Percentiles rank a stretch among this genome's conserved stretches.
Conservation (phyloP, 2,888 invertebrate genomes). For the Dynastes hyllus region DNA sequence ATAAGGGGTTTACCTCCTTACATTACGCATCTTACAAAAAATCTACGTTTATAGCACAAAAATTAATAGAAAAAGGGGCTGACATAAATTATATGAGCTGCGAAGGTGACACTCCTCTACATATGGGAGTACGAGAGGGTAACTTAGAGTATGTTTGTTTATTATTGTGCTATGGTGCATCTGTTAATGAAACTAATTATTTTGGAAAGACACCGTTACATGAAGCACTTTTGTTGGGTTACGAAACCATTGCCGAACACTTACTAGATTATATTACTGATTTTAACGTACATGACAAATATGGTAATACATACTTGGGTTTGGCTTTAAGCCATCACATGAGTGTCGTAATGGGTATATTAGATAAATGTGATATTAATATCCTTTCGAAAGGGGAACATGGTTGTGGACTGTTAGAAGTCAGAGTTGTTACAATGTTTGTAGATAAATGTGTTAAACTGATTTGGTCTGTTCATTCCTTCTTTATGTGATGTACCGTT, state of each 20-base stretch:
- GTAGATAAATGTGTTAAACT: no score
- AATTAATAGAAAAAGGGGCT: conserved; percentile 61
- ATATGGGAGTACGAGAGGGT: conserved; percentile 57
- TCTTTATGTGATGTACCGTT: background rate
- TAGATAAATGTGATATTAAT: conserved; percentile 57
- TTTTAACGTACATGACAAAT: conserved; percentile 56
- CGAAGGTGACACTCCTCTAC: conserved; percentile 60
- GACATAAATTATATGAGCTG: conserved; percentile 59
- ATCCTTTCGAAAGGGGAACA: background rate
- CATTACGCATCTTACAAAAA: conserved; percentile 58
- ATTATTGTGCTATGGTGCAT: conserved; percentile 63
- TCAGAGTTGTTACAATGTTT: background rate
- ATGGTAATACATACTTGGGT: conserved; percentile 57
- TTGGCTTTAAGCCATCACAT: conserved; percentile 57
- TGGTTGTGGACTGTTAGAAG: background rate
- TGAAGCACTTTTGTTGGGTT: conserved; percentile 56
- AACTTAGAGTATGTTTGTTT: conserved; percentile 60
- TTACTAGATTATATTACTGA: conserved; percentile 60
- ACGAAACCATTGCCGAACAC: conserved; percentile 55
- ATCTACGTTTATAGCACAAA: conserved; percentile 55
- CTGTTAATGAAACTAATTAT: conserved; percentile 54
- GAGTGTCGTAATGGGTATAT: conserved; percentile 58
- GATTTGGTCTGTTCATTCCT: conserved; percentile 15
- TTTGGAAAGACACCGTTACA: conserved; percentile 60
- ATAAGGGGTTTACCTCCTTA: conserved; percentile 59